phyloP scores from a whole-genome alignment of 2,797 vertebrate genomes.

The Xenops minutus region DNA sequence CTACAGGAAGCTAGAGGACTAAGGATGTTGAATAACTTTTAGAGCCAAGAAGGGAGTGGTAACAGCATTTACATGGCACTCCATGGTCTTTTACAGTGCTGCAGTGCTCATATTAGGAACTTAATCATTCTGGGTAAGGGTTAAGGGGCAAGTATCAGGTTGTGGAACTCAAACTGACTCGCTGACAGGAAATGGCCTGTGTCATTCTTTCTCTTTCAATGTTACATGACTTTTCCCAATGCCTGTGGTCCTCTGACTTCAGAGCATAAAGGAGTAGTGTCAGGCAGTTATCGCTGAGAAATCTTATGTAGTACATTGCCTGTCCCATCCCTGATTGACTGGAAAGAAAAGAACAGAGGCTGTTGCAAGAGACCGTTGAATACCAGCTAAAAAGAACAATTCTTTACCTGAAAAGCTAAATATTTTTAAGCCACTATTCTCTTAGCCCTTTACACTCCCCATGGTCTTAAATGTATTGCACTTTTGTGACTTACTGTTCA shows the following conservation, averaged over 20 bases:
- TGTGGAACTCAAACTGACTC: neutral
- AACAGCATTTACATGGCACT: fast-evolving
- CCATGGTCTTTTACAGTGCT: neutral
- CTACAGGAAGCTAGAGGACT: neutral
- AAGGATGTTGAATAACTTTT: neutral
- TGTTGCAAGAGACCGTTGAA: neutral
- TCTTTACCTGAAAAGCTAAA: neutral
- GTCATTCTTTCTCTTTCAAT: fast-evolving
- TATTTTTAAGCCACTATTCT: neutral
- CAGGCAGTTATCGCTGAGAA: fast-evolving
- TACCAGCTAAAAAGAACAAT: neutral
- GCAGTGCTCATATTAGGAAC: neutral
- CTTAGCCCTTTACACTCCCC: neutral
- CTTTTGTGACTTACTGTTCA: neutral
- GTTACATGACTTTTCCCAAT: neutral
- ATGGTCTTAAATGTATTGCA: neutral
- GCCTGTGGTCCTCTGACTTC: neutral
- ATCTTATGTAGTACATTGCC: neutral
- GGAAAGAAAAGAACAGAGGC: neutral
- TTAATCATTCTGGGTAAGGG: neutral
- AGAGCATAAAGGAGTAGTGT: neutral
- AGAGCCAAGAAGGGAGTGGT: neutral
- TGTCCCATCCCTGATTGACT: neutral
- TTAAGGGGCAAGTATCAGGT: neutral
- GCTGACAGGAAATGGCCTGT: neutral